These are phyloP conservation scores for Paramuricea clavata DNA, from an alignment of 92 coral and sea anemone species.

Conservation along the genomic window DNA sequence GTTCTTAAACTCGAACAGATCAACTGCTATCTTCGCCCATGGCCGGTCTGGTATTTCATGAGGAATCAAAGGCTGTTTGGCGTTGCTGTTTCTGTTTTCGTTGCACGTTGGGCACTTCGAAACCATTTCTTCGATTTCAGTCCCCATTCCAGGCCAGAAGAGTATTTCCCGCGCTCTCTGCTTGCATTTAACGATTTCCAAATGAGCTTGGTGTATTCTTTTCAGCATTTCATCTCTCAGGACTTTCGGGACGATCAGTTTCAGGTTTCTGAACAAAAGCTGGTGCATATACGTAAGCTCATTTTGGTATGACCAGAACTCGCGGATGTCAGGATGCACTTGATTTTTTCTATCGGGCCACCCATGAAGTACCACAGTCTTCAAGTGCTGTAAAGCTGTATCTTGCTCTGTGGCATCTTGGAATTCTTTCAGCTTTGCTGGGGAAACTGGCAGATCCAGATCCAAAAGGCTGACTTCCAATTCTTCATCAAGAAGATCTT, in stretches of 20 bases:
- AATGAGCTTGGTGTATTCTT: slow-evolving; percentile 6
- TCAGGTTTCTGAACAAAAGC: background rate
- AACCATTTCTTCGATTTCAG: background rate
- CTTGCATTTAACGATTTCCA: slow-evolving; percentile 2
- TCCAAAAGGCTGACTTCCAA: slow-evolving; percentile 11
- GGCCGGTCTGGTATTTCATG: slow-evolving; percentile 14
- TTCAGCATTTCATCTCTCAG: slow-evolving; percentile 13
- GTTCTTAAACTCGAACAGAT: background rate
- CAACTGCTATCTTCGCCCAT: background rate
- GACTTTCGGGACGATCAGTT: background rate
- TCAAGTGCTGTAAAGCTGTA: background rate
- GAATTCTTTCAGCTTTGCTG: background rate
- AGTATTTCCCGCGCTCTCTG: slow-evolving; percentile 6
- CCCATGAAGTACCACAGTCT: background rate
- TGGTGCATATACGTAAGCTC: slow-evolving; percentile 6
- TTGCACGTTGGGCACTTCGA: background rate
- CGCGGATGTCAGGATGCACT: background rate
- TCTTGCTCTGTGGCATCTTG: background rate
- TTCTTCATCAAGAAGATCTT: slow-evolving; percentile 19
- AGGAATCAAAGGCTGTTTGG: background rate
- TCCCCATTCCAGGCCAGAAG: slow-evolving; percentile 17
- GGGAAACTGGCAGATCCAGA: slow-evolving; percentile 6
- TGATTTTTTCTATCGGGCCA: background rate
- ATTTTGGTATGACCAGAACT: background rate
- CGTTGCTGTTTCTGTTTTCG: background rate